These are phyloP conservation scores for Rhombomys opimus DNA, from an alignment of 2,113 vertebrate species.

Conservation along the genomic window DNA sequence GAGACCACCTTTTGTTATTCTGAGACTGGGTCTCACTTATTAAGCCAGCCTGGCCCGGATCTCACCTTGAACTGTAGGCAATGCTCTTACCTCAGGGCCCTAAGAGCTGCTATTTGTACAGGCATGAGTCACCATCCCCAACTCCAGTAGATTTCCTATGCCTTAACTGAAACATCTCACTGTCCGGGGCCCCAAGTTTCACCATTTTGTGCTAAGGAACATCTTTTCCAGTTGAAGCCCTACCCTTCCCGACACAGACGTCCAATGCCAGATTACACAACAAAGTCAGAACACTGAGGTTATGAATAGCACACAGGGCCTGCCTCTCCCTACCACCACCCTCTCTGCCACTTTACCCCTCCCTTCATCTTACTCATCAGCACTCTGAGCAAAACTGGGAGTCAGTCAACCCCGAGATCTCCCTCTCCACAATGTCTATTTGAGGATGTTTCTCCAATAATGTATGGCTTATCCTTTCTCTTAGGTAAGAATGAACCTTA, in stretches of 20 bases:
- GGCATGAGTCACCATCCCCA: background rate
- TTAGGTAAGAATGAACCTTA: background rate
- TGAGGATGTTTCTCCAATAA: background rate
- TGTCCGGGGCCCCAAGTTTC: background rate
- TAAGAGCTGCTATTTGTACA: background rate
- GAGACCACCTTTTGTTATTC: background rate
- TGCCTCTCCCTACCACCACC: background rate
- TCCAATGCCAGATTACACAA: background rate
- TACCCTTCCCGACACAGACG: background rate
- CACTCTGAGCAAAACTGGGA: background rate
- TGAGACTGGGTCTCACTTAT: too few species aligned
- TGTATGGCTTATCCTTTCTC: background rate
- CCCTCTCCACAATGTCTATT: background rate
- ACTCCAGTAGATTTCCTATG: background rate
- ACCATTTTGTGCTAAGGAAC: background rate
- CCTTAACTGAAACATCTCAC: background rate
- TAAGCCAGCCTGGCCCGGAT: background rate
- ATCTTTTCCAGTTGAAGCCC: background rate
- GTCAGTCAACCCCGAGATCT: background rate
- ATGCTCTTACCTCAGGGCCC: background rate
- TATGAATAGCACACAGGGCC: background rate
- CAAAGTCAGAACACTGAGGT: background rate
- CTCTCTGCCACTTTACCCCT: background rate
- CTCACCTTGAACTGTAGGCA: background rate
- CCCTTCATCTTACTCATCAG: background rate